Base-by-base conservation (phyloP, 2,888 invertebrate species). In the Drosophila prostipennis region DNA sequence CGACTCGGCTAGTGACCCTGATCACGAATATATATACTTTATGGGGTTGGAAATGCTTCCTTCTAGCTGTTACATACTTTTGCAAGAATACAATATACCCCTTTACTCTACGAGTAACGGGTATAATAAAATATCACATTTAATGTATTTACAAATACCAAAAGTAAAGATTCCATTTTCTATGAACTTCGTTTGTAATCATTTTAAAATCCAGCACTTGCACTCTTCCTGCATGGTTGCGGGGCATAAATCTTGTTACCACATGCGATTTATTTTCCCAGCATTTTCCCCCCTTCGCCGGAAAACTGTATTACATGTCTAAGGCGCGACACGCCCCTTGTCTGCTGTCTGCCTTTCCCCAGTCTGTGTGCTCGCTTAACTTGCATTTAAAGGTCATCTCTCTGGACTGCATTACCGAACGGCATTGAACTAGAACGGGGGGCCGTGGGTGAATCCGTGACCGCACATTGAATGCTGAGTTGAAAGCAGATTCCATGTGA, bases 341-440 rank as follows among this genome's bases (percentile, higher is more conserved):
- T 60, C 59, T 34, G 51, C 34, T 46, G 58, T 32, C 42, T 56
- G 59, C 51, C 43, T 45, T 45, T 43, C 16, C 43, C 46, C 54
- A 55, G 40, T 26, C 37, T 55, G 40, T 55, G 39, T 42, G 40
- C 61, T 49, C 39, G 69, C 67, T 80, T 69, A 76, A 74, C 74
- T 78, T 79, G 79, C 84, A 83, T 80, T 81, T 80, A 83, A 80
- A 81, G 83, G 80, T 83, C 83, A 80, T 80, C 80, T 58, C 51
- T 60, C 32, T 39, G 46, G 37, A 39, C 46, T 55, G 58, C 52
- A 51, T 39, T 58, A 26, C 48, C 16, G 14, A 73, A 49, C 68
- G 68, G 72, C 63, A 74, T 64, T 79, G 79, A 77, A 76, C 79
- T 76, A 72, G 76, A 74, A 67, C 54, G 37, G 10, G n/a, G 14